Base-by-base conservation (phyloP, 2,113 vertebrate species). In the Sebastes fasciatus region DNA sequence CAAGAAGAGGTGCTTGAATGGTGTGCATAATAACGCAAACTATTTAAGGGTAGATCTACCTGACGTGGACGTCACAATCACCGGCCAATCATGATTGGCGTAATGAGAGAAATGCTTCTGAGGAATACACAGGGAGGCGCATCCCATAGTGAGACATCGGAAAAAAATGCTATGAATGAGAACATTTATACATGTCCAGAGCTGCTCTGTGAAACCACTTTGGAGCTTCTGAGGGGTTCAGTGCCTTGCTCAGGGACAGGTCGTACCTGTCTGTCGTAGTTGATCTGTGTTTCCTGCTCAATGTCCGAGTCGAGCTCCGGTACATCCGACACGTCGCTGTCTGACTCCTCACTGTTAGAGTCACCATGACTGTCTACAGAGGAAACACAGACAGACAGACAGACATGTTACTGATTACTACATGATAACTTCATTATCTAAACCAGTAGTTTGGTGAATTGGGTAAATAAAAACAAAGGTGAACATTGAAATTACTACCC, bases 251-350 rank as follows among this genome's bases (percentile, higher is more conserved):
- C 65, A 2, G 13, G 34, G 55, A 13, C 2, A 12, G 6, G 65
- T 3, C 46, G 2, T 58, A 97, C 98, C 96, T 99, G 98, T 78
- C 98, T 96, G 88, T 98, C 97, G 3, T 99, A 99, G 95, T 96
- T 97, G 91, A 98, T 99, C 92, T 99, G 98, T 17, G 97, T 96
- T 90, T 99, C 98, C 88, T 98, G 98, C 82, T 99, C 98, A 6
- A 99, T 98, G 93, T 99, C 98, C 0, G 98, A 99, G 92, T 99
- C 98, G 91, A 99, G 79, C 82, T 99, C 98, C 0, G 98, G 97
- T 84, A 99, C 97, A 4, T 99, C 98, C 0, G 98, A 99, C 70
- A 98, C 92, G 80, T 99, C 98, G 0, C 97, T 99, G 93, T 99
- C 98, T 0, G 98, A 98, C 91, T 98, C 98, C 83, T 98, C 98